Evolutionary conservation across 1,140 invertebrate genomes (phyloP).

Genomic region (Octopus bimaculoides): DNA sequence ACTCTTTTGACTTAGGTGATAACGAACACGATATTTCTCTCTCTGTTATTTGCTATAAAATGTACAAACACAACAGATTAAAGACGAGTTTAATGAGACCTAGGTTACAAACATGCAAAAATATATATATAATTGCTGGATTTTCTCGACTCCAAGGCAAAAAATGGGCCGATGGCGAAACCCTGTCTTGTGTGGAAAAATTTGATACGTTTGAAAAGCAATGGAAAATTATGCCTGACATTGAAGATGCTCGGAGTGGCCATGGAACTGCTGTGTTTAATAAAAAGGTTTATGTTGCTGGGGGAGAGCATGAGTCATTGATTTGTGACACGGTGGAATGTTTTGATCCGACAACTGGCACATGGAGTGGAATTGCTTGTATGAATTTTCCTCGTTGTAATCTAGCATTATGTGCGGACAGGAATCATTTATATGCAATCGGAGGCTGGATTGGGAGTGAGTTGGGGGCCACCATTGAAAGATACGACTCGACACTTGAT

Average conservation of each 20-base stretch:
- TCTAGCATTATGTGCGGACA: slow-evolving; percentile 81
- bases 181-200: slow-evolving; percentile 35
- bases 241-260: slow-evolving; percentile 36
- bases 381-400: slow-evolving; percentile 82
- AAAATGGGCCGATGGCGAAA: slow-evolving; percentile 49
- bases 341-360: slow-evolving; percentile 72
- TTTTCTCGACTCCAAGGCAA: slow-evolving; percentile 54
- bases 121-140: slow-evolving; percentile 43
- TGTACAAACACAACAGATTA: slow-evolving; percentile 5
- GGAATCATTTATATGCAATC: slow-evolving; percentile 81
- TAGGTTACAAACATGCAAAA: slow-evolving; percentile 61
- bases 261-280: slow-evolving; percentile 36
- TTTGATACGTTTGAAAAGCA: slow-evolving; percentile 38
- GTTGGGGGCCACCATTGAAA: slow-evolving; percentile 83
- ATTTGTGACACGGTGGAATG: slow-evolving; percentile 84
- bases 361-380: slow-evolving; percentile 65
- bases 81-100: slow-evolving; percentile 33
- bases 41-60: neutral
- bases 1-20: slow-evolving; percentile 26
- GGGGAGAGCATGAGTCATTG: slow-evolving; percentile 71
- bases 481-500: slow-evolving; percentile 77
- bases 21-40: neutral
- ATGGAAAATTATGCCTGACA: slow-evolving; percentile 31
- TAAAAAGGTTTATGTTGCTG: slow-evolving; percentile 41
- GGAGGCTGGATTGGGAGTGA: slow-evolving; percentile 91